phyloP scores from a whole-genome alignment of 2,888 invertebrate species.

The Leptinotarsa juncta region DNA sequence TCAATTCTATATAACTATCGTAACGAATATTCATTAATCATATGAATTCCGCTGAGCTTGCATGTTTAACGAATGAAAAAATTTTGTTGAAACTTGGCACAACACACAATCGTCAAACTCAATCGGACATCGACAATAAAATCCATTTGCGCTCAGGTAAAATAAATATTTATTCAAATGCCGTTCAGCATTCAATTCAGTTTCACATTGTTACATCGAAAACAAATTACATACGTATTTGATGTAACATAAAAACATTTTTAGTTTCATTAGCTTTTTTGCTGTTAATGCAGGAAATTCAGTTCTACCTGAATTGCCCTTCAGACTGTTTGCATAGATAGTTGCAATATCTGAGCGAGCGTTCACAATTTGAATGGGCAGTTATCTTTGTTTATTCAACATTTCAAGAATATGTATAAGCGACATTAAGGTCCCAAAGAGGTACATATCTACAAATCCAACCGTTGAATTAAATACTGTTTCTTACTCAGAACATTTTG shows the following conservation, averaged over 20 bases:
- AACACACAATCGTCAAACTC: not conserved
- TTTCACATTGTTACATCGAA: slow-evolving; percentile 19
- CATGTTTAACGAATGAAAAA: not conserved
- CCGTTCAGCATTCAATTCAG: slow-evolving; percentile 11
- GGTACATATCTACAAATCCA: not conserved
- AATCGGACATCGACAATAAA: slow-evolving; percentile 9
- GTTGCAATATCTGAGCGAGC: slow-evolving; percentile 28
- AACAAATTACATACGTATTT: slow-evolving; percentile 20
- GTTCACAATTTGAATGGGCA: slow-evolving; percentile 30
- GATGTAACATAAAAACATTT: slow-evolving; percentile 10
- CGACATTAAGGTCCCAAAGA: not conserved
- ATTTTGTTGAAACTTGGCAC: not conserved
- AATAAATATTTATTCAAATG: slow-evolving; percentile 22
- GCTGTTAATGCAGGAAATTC: slow-evolving; percentile 14
- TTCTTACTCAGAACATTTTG: not conserved
- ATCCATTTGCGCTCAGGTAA: slow-evolving; percentile 17
- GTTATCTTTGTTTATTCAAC: slow-evolving; percentile 30
- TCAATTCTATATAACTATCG: no score
- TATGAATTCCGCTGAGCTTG: not conserved
- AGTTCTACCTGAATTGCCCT: slow-evolving; percentile 33
- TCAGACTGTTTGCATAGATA: slow-evolving; percentile 28
- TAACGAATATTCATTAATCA: no score
- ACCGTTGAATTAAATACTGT: not conserved
- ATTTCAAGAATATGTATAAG: not conserved
- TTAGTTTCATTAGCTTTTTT: slow-evolving; percentile 10